Base-by-base conservation (phyloP, 2,113 vertebrate genomes). In the Choloepus hoffmanni region DNA sequence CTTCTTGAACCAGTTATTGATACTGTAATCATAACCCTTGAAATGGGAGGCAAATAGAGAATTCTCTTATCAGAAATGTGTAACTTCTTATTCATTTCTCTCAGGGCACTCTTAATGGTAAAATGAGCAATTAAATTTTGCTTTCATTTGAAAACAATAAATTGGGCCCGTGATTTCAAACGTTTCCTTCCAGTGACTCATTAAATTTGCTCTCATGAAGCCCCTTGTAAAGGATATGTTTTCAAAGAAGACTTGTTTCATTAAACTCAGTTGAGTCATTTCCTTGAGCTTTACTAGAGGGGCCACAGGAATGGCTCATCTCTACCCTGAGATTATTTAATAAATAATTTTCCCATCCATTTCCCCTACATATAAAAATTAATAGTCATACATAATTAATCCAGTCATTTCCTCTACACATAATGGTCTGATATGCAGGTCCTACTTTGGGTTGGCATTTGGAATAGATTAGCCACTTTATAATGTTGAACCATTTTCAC, bases 101-200 rank as follows among this genome's bases (percentile, higher is more conserved):
- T 93, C 65, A 93, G 81, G 26, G 74, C 79, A 72, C 24, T 70
- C 4, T 86, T 90, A 92, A 86, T 48, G 26, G 26, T 85, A 92
- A 94, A 96, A 94, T 43, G 58, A 82, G 7, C 5, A 72, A 62
- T 50, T 87, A 77, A 8, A 45, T 78, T 92, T 11, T 33, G 48
- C 40, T 45, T 50, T 90, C 79, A 96, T 95, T 90, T 92, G 70
- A 89, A 97, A 95, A 96, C 68, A 96, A 72, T 78, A 92, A 62
- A 83, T 60, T 36, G 0, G 81, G 72, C 33, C 72, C 48, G 72
- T 45, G 36, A 84, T 55, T 72, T 89, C 33, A 76, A 85, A 14
- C 43, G 53, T 90, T 96, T 94, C 68, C 92, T 92, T 77, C 30
- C 83, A 96, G 40, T 50, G 33, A 11, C 24, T 96, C 63, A 89